A percentile compares a stretch with the other conserved stretches of the same genome.
These are phyloP conservation scores for Ciona savignyi DNA, from an alignment of 23 tunicate genomes.

Conservation along the genomic window DNA sequence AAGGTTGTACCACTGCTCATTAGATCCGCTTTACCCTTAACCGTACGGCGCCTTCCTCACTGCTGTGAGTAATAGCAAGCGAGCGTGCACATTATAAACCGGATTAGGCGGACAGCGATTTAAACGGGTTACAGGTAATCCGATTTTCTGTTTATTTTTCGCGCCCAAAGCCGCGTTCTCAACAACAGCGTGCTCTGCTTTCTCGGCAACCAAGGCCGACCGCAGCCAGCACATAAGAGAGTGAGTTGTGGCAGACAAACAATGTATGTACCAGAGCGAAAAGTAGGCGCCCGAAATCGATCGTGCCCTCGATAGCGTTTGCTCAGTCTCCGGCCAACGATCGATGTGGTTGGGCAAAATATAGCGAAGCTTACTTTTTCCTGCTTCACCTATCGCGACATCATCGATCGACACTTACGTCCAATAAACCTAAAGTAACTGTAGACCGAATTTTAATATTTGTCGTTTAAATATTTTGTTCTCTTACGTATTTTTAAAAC, in stretches of 20 bases:
- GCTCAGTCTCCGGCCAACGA: neutral
- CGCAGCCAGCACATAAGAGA: neutral
- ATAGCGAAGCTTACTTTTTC: too few relatives aligned
- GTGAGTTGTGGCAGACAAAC: neutral
- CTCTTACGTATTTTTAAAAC: too few relatives aligned
- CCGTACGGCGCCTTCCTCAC: neutral
- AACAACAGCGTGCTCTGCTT: neutral
- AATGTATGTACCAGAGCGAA: neutral
- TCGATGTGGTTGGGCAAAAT: neutral
- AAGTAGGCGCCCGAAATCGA: neutral
- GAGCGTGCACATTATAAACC: neutral
- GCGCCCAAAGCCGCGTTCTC: neutral
- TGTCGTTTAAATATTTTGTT: too few relatives aligned
- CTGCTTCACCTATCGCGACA: too few relatives aligned
- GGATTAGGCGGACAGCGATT: neutral
- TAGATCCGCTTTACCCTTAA: neutral
- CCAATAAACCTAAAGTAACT: too few relatives aligned
- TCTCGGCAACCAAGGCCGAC: neutral
- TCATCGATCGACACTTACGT: too few relatives aligned
- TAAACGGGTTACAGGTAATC: conserved; percentile 1
- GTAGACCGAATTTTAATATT: too few relatives aligned
- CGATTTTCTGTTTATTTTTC: neutral
- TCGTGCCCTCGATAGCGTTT: neutral
- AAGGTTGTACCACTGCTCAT: neutral
- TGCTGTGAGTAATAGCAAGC: neutral